Percentiles rank a stretch among this genome's conserved stretches.
These are phyloP conservation scores for Amphilophus citrinellus DNA, from an alignment of 2,113 vertebrate species.

Conservation along the genomic window DNA sequence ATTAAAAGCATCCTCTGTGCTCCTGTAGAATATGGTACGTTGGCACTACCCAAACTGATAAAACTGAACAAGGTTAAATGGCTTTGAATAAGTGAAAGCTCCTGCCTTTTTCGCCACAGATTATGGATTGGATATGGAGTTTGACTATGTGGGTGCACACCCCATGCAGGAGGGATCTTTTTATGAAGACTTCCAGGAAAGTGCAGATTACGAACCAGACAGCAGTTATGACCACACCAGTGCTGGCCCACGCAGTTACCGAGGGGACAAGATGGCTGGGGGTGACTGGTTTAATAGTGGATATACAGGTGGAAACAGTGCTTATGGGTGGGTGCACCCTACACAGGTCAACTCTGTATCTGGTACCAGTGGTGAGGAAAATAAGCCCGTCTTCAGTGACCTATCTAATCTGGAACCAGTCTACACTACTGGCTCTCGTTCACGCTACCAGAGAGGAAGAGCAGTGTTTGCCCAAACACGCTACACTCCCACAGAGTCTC, in stretches of 20 bases:
- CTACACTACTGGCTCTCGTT: slow-evolving; percentile 27
- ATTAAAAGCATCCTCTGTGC: slow-evolving; percentile 10
- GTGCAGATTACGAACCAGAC: neutral
- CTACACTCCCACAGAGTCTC: slow-evolving; percentile 30
- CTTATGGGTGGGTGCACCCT: neutral
- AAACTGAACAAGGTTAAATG: neutral
- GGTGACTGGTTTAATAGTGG: neutral
- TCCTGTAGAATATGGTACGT: neutral
- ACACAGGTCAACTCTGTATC: neutral
- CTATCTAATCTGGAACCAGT: slow-evolving; percentile 24
- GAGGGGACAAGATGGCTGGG: neutral
- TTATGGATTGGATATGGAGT: neutral
- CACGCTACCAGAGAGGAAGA: slow-evolving; percentile 42
- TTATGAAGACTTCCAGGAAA: neutral
- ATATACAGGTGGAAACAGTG: neutral
- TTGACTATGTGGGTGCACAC: neutral
- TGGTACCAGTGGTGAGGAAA: neutral
- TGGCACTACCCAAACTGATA: neutral
- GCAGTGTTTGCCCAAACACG: slow-evolving; percentile 4
- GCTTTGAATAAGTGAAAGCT: accelerated
- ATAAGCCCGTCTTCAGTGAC: slow-evolving; percentile 36
- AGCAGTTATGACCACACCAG: neutral
- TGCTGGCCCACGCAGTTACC: neutral
- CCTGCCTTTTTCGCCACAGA: neutral
- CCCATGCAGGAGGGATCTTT: neutral